Percentiles rank a stretch among this genome's conserved stretches.
Evolutionary conservation across 2,797 vertebrate genomes (phyloP).

Genomic region (Momotus momota): DNA sequence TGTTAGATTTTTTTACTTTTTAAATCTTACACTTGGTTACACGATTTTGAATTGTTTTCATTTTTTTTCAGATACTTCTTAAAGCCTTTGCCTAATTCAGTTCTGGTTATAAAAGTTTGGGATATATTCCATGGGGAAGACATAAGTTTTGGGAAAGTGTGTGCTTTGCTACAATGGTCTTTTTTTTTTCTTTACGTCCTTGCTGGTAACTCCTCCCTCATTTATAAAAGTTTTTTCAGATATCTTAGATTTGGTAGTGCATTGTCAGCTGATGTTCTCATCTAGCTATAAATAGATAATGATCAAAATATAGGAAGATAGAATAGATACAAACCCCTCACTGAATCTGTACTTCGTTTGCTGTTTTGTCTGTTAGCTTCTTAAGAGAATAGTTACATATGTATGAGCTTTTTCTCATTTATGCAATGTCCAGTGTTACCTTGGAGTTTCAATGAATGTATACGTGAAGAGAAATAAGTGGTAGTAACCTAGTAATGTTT

Average conservation of each 20-base stretch:
- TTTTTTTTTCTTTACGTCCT: not conserved
- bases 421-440: constrained; percentile 17
- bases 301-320: not conserved
- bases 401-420: constrained; percentile 62
- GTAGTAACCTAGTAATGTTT: constrained; percentile 46
- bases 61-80: not conserved
- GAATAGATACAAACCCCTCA: not conserved
- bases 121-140: not conserved
- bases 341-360: not conserved
- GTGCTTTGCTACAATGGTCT: not conserved
- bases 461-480: constrained; percentile 39
- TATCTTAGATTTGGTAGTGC: not conserved
- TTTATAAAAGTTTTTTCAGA: not conserved
- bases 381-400: constrained; percentile 32
- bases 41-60: not conserved
- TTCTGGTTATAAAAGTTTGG: not conserved
- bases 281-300: not conserved
- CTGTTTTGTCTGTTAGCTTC: constrained; percentile 44
- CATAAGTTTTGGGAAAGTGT: not conserved
- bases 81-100: not conserved
- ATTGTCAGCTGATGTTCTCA: not conserved
- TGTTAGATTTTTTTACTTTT: not conserved
- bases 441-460: constrained; percentile 57
- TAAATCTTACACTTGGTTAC: not conserved
- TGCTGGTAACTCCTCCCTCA: not conserved